A percentile compares a stretch with the other conserved stretches of the same genome.
Evolutionary conservation across 2,797 vertebrate species (phyloP).

Genomic region (Oreortyx pictus): DNA sequence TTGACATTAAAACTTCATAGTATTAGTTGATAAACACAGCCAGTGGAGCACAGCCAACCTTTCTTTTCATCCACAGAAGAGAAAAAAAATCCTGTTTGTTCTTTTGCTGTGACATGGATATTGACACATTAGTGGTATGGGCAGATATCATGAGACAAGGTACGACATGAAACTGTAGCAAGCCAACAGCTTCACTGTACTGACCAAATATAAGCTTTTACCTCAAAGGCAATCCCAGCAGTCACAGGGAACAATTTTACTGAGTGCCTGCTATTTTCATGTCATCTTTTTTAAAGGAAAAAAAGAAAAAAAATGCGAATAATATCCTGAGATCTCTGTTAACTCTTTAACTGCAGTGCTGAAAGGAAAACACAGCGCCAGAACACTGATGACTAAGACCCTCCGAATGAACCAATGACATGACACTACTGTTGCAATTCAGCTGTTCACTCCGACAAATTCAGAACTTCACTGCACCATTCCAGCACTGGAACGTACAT

Average conservation of each 20-base stretch:
- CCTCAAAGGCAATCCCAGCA: neutral
- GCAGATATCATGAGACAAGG: neutral
- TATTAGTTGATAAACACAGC: neutral
- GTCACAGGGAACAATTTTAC: neutral
- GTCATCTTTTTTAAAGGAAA: neutral
- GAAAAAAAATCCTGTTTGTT: slow-evolving; percentile 42
- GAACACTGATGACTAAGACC: neutral
- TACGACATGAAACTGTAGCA: neutral
- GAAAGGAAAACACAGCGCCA: neutral
- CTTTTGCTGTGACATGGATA: neutral
- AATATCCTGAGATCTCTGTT: neutral
- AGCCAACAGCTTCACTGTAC: neutral
- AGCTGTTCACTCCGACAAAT: neutral
- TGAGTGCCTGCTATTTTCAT: neutral
- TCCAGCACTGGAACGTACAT: neutral
- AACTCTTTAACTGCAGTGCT: neutral
- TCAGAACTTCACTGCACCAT: neutral
- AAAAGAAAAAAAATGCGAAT: neutral
- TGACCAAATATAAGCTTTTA: neutral
- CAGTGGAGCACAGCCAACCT: neutral
- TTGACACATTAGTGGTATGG: neutral
- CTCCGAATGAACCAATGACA: neutral
- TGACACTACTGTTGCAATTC: neutral
- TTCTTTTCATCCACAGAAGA: neutral
- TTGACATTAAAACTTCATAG: slow-evolving; percentile 22